Conservation (phyloP, 2,888 invertebrate species). For the Apantesis nais region DNA sequence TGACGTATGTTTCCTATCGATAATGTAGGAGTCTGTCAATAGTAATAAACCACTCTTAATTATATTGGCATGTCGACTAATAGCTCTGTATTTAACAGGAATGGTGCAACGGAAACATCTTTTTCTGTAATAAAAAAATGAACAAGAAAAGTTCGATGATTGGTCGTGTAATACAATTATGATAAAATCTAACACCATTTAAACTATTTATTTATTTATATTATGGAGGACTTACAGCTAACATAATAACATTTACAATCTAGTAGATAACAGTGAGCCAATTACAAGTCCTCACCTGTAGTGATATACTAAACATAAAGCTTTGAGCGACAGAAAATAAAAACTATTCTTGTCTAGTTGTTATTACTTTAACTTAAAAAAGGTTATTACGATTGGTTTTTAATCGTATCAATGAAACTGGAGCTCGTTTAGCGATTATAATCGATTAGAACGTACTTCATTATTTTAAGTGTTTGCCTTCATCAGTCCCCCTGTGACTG, state of each 20-base stretch:
- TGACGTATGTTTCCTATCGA: conserved; percentile 53
- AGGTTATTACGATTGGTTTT: not conserved
- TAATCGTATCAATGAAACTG: not conserved
- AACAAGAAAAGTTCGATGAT: not conserved
- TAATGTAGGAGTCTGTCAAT: conserved; percentile 49
- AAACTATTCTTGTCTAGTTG: too few species aligned
- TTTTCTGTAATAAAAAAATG: conserved; percentile 6
- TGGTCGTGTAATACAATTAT: not conserved
- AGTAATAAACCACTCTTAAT: conserved; percentile 53
- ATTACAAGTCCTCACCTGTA: too few species aligned
- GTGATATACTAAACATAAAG: too few species aligned
- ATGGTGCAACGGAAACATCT: conserved; percentile 7
- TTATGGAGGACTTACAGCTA: too few species aligned
- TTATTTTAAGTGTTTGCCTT: not conserved
- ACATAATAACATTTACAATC: too few species aligned
- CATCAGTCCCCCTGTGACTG: too few species aligned
- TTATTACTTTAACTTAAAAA: too few species aligned
- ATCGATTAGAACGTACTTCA: not conserved
- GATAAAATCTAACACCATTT: not conserved
- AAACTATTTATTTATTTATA: too few species aligned
- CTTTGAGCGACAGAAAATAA: too few species aligned
- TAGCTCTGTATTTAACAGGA: conserved; percentile 26
- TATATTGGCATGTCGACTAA: conserved; percentile 39
- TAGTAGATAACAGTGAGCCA: too few species aligned
- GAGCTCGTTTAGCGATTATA: not conserved